Conservation (phyloP, 2,888 invertebrate genomes). For the Mimas tiliae region DNA sequence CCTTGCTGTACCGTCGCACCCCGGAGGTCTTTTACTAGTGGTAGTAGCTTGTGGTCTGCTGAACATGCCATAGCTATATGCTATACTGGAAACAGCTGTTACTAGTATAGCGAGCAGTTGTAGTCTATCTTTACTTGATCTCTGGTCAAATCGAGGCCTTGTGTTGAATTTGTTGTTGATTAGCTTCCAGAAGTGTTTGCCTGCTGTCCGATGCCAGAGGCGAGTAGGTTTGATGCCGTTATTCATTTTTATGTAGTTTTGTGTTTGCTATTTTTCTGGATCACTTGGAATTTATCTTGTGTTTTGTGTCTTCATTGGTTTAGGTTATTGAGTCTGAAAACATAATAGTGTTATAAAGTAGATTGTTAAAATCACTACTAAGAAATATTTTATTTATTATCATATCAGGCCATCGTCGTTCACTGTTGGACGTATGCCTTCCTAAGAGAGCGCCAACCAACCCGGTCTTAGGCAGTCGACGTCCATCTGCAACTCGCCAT, state of each 20-base stretch:
- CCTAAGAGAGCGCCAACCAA: too few relatives aligned
- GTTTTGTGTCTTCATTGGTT: not conserved
- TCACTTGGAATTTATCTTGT: not conserved
- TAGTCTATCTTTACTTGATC: conserved; percentile 36
- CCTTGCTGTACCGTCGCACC: conserved; percentile 32
- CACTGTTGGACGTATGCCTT: too few relatives aligned
- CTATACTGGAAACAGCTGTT: conserved; percentile 31
- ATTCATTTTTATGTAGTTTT: conserved; percentile 35
- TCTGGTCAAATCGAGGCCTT: conserved; percentile 33
- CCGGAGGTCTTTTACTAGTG: conserved; percentile 25
- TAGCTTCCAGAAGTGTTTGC: conserved; percentile 46
- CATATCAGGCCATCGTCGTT: too few relatives aligned
- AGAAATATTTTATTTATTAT: not conserved
- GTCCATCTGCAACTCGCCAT: too few relatives aligned
- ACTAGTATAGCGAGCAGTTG: conserved; percentile 37
- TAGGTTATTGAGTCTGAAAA: not conserved
- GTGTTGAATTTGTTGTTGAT: conserved; percentile 42
- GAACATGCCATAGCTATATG: conserved; percentile 47
- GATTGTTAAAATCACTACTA: not conserved
- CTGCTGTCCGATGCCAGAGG: conserved; percentile 60
- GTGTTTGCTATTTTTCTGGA: not conserved
- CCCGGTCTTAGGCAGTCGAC: too few relatives aligned
- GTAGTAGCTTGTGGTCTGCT: conserved; percentile 33
- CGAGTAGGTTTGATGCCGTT: conserved; percentile 63
- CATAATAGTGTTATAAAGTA: not conserved